phyloP scores from a whole-genome alignment of 2,113 vertebrate species.

The Rafetus swinhoei region DNA sequence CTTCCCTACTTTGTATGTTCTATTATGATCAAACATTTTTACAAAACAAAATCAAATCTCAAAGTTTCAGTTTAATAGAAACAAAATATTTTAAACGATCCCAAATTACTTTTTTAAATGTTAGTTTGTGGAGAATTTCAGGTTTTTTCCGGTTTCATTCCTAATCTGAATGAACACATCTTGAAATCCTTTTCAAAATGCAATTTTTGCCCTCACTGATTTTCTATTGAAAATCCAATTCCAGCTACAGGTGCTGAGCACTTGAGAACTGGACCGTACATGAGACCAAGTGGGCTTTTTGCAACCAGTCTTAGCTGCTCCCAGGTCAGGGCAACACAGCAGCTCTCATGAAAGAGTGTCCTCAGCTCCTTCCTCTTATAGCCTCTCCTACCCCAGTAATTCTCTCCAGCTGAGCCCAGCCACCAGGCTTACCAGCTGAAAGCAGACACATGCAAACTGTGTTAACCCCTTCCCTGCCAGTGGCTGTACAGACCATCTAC shows the following conservation, averaged over 20 bases:
- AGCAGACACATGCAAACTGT: neutral
- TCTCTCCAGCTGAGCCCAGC: constrained; percentile 61
- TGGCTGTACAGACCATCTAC: neutral
- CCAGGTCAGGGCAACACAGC: neutral
- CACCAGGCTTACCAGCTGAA: neutral
- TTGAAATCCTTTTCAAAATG: neutral
- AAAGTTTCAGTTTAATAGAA: neutral
- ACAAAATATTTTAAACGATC: neutral
- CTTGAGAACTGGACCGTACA: neutral
- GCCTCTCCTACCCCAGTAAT: constrained; percentile 36
- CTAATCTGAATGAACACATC: neutral
- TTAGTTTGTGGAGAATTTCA: neutral
- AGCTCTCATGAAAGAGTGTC: neutral
- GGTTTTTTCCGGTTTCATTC: neutral
- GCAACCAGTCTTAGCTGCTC: neutral
- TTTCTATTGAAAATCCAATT: neutral
- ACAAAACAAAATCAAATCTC: neutral
- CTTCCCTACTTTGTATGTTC: neutral
- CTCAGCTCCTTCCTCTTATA: constrained; percentile 55
- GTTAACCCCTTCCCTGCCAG: neutral
- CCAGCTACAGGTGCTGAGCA: neutral
- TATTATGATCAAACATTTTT: fast-evolving
- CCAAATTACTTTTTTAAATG: neutral
- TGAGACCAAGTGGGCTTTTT: neutral
- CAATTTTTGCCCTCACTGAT: neutral